Evolutionary conservation across 2,113 vertebrate species (phyloP).

Genomic region (Stomatorhinus ivindoensis): DNA sequence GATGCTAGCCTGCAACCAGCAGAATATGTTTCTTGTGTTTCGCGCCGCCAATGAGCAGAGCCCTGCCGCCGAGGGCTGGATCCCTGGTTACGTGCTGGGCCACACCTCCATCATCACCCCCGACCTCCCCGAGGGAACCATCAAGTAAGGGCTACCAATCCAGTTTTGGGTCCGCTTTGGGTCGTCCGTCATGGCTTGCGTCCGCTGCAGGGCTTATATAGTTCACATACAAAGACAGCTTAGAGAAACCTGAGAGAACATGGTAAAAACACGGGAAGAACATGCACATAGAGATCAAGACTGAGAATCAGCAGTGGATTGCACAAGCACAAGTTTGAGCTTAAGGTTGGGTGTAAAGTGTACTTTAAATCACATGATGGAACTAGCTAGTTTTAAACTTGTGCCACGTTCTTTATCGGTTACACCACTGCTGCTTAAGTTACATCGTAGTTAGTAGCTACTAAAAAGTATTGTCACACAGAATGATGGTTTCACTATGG

Average conservation of each 20-base stretch:
- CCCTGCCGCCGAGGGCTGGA: constrained; percentile 98
- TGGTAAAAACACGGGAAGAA: neutral
- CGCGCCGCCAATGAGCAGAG: constrained; percentile 93
- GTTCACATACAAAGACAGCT: neutral
- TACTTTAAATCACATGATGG: too few relatives aligned
- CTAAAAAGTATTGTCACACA: neutral
- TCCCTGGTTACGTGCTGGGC: constrained; percentile 94
- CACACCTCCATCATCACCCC: constrained; percentile 84
- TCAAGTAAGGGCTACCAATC: constrained; percentile 70
- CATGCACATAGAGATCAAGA: neutral
- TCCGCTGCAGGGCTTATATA: neutral
- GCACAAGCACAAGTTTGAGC: too few relatives aligned
- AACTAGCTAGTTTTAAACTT: too few relatives aligned
- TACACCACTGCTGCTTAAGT: neutral
- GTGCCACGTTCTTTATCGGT: neutral
- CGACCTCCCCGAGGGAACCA: constrained; percentile 84
- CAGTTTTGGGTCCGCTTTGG: constrained; percentile 62
- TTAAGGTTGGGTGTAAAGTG: too few relatives aligned
- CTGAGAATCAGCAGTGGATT: neutral
- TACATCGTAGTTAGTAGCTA: neutral
- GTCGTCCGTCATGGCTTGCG: constrained; percentile 63
- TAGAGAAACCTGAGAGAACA: neutral
- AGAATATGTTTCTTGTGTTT: constrained; percentile 99
- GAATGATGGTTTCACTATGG: neutral
- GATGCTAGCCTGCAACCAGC: constrained; percentile 98